Evolutionary conservation across 1,140 invertebrate genomes (phyloP).

Genomic region (Diuraphis noxia): DNA sequence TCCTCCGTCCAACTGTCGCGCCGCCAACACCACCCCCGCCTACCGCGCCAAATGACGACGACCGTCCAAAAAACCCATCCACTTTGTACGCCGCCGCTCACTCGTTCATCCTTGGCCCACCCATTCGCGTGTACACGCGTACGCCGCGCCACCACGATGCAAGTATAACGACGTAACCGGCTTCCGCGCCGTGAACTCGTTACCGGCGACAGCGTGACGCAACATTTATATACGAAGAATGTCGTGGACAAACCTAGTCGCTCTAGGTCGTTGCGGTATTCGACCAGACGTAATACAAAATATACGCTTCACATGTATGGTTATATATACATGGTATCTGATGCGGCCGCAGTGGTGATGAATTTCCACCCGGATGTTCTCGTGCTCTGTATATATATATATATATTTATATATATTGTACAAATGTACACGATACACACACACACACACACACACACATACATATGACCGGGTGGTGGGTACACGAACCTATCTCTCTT

Average conservation of each 20-base stretch:
- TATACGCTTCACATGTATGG: not conserved
- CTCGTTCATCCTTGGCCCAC: not conserved
- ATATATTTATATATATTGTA: too few relatives aligned
- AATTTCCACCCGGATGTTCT: not conserved
- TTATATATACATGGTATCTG: not conserved
- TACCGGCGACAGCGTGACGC: not conserved
- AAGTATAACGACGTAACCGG: not conserved
- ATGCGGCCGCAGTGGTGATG: not conserved
- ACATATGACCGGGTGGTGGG: not conserved
- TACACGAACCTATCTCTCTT: not conserved
- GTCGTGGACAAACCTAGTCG: not conserved
- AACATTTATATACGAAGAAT: not conserved
- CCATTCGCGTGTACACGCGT: not conserved
- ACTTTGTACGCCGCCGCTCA: not conserved
- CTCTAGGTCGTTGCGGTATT: not conserved
- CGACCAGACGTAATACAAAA: not conserved
- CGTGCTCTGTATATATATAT: not conserved
- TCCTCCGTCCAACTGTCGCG: constrained; percentile 3
- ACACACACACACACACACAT: not conserved
- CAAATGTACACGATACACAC: too few relatives aligned
- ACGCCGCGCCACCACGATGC: not conserved
- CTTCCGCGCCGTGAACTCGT: not conserved
- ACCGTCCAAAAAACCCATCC: constrained; percentile 19
- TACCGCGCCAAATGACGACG: not conserved
- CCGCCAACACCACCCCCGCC: not conserved